Evolutionary conservation across 2,888 invertebrate species (phyloP).

Genomic region (Dorcus parallelipipedus): DNA sequence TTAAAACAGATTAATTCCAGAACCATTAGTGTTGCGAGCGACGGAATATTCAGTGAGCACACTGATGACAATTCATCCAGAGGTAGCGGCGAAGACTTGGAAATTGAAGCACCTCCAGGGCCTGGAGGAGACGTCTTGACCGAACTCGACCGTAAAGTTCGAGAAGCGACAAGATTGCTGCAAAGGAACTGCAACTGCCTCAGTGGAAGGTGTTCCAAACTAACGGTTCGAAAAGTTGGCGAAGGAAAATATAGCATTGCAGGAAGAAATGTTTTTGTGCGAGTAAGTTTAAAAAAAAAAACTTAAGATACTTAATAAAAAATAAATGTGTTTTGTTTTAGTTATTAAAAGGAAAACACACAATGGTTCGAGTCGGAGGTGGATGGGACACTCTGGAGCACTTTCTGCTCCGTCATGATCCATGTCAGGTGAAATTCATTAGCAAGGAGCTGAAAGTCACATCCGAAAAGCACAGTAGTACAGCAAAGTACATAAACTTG

Average conservation of each 20-base stretch:
- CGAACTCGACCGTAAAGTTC: constrained; percentile 71
- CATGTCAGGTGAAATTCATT: constrained; percentile 67
- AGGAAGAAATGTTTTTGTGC: constrained; percentile 81
- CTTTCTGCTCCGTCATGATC: constrained; percentile 84
- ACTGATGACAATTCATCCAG: constrained; percentile 72
- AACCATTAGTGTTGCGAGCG: constrained; percentile 49
- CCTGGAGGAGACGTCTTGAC: constrained; percentile 49
- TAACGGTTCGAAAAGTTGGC: constrained; percentile 76
- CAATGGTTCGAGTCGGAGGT: constrained; percentile 93
- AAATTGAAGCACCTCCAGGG: constrained; percentile 28
- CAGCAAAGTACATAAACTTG: constrained; percentile 61
- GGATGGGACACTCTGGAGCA: constrained; percentile 94
- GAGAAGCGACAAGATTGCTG: constrained; percentile 67
- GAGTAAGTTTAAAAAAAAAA: constrained; percentile 57
- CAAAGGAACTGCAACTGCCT: constrained; percentile 73
- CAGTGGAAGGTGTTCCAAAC: constrained; percentile 66
- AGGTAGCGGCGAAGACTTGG: constrained; percentile 66
- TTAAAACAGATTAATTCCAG: constrained; percentile 3
- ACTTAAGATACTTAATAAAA: neutral
- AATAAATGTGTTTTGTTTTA: constrained; percentile 47
- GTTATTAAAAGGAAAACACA: constrained; percentile 87
- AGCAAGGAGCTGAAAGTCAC: constrained; percentile 34
- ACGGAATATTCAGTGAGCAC: constrained; percentile 56
- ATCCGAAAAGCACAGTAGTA: constrained; percentile 36
- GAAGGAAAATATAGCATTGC: constrained; percentile 86